phyloP scores from a whole-genome alignment of 2,113 vertebrate genomes.

The Sisor rabdophorus region DNA sequence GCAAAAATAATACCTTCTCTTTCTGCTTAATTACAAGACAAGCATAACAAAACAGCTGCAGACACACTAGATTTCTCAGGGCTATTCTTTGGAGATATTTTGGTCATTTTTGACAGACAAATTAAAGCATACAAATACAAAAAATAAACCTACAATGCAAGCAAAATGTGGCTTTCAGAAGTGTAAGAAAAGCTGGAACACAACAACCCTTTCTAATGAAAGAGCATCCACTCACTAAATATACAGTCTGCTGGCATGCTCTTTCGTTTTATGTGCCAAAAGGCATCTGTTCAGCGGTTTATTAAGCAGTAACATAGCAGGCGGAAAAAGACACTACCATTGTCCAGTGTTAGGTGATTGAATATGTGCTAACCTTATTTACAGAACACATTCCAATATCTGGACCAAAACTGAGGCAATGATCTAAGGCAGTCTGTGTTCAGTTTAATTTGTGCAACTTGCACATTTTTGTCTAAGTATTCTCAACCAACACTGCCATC shows the following conservation, averaged over 20 bases:
- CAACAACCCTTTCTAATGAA: not conserved
- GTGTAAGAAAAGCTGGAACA: not conserved
- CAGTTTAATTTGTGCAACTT: not conserved
- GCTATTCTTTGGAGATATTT: not conserved
- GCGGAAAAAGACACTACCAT: not conserved
- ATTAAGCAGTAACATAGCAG: constrained; percentile 11
- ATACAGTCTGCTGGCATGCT: constrained; percentile 11
- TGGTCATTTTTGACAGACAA: not conserved
- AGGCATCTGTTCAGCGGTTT: constrained; percentile 4
- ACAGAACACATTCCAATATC: constrained; percentile 1
- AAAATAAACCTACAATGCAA: not conserved
- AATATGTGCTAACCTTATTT: not conserved
- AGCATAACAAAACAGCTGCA: not conserved
- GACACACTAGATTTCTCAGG: not conserved
- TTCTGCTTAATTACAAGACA: constrained; percentile 18
- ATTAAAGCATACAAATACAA: not conserved
- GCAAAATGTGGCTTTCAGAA: constrained; percentile 1
- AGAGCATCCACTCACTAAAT: constrained; percentile 14
- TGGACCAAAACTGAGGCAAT: not conserved
- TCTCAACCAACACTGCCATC: constrained; percentile 61
- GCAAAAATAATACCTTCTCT: not conserved
- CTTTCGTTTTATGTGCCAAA: not conserved
- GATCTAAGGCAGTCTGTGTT: not conserved
- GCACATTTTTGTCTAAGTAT: not conserved
- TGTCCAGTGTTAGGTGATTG: not conserved